phyloP scores from a whole-genome alignment of 2,888 invertebrate genomes.

The Molanna angustata region DNA sequence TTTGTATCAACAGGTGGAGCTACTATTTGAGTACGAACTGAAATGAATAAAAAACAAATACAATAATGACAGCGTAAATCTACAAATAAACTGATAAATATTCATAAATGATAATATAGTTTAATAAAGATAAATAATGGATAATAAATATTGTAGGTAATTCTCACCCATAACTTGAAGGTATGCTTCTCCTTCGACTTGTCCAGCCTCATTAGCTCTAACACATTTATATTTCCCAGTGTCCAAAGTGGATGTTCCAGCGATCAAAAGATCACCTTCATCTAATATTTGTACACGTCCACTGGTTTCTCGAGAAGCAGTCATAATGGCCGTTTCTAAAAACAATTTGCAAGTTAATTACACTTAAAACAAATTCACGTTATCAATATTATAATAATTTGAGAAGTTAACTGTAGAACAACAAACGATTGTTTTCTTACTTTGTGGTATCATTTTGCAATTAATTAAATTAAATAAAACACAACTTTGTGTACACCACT shows the following conservation, averaged over 20 bases:
- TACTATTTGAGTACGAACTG: conserved; percentile 90
- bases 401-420: no score
- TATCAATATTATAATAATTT: no score
- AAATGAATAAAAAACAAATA: conserved; percentile 34
- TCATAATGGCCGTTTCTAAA: conserved; percentile 34
- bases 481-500: no score
- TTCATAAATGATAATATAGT: not conserved
- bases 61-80: not conserved
- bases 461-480: no score
- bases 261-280: conserved; percentile 83
- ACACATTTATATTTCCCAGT: conserved; percentile 88
- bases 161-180: conserved; percentile 77
- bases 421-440: no score
- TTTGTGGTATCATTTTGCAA: no score
- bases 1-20: conserved; percentile 90
- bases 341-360: no score
- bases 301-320: conserved; percentile 60
- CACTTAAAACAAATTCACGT: no score
- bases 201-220: conserved; percentile 86
- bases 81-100: not conserved
- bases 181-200: conserved; percentile 76
- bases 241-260: conserved; percentile 78
- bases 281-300: conserved; percentile 83
- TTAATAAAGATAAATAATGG: not conserved
- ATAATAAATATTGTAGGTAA: conserved; percentile 1